Conservation (phyloP, 2,113 vertebrate species). For the Redunca redunca region DNA sequence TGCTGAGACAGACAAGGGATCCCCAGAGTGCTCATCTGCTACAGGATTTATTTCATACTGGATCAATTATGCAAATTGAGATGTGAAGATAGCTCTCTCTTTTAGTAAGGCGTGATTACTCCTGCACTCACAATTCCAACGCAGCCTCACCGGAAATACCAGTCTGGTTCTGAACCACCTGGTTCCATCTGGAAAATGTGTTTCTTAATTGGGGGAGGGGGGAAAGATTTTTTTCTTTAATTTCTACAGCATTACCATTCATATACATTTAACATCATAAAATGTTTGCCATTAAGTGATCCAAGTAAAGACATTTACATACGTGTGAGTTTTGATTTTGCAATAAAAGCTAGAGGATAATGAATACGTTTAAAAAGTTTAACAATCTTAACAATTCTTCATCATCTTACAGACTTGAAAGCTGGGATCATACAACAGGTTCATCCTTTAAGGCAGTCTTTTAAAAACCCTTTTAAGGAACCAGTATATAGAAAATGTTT, state of each 20-base stretch:
- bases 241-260: conserved; percentile 65
- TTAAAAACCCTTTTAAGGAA: conserved; percentile 4
- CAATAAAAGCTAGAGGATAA: neutral
- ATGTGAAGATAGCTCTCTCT: conserved; percentile 80
- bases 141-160: conserved; percentile 74
- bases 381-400: conserved; percentile 14
- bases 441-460: neutral
- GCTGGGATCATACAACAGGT: neutral
- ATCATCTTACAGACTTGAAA: conserved; percentile 33
- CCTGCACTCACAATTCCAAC: conserved; percentile 72
- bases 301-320: conserved; percentile 50
- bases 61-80: conserved; percentile 86
- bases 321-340: conserved; percentile 50
- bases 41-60: conserved; percentile 80
- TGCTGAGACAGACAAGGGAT: conserved; percentile 80
- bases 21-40: conserved; percentile 83
- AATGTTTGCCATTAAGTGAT: conserved; percentile 60
- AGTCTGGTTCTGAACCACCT: conserved; percentile 71
- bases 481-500: neutral
- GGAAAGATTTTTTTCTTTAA: neutral
- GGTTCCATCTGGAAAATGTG: conserved; percentile 68
- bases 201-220: conserved; percentile 63
- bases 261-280: conserved; percentile 47
- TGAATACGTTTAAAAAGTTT: neutral
- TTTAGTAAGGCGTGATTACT: conserved; percentile 81